phyloP scores from a whole-genome alignment of 2,113 vertebrate genomes.

The Poicephalus meyeri region DNA sequence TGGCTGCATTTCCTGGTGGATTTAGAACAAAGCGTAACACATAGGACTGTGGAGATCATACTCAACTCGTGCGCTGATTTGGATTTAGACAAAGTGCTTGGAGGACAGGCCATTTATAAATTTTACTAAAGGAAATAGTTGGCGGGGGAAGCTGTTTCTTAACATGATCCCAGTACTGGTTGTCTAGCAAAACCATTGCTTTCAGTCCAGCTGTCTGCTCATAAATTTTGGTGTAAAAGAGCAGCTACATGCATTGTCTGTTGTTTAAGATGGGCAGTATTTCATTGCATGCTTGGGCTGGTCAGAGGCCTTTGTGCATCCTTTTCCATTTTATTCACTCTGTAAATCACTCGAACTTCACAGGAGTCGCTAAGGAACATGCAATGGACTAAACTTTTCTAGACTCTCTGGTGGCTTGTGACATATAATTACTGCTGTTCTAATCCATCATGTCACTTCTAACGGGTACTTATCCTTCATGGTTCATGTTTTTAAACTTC shows the following conservation, averaged over 20 bases:
- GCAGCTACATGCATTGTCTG: not conserved
- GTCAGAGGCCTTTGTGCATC: constrained; percentile 23
- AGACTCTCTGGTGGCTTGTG: constrained; percentile 17
- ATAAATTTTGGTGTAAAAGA: constrained; percentile 40
- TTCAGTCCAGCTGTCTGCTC: constrained; percentile 37
- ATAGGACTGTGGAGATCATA: not conserved
- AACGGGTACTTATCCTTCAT: not conserved
- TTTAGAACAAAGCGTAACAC: not conserved
- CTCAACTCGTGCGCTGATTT: not conserved
- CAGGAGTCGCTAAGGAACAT: not conserved
- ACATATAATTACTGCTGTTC: constrained; percentile 28
- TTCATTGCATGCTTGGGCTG: constrained; percentile 15
- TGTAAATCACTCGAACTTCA: constrained; percentile 21
- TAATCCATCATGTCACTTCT: constrained; percentile 3
- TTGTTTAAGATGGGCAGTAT: not conserved
- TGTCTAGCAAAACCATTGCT: constrained; percentile 8
- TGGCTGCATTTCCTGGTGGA: not conserved
- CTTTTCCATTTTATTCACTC: constrained; percentile 38
- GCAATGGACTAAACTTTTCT: constrained; percentile 10
- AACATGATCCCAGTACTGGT: not conserved
- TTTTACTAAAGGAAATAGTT: not conserved
- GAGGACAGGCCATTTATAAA: not conserved
- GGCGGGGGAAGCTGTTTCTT: not conserved
- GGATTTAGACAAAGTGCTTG: not conserved
- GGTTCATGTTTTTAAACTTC: not conserved